Percentiles rank a stretch among this genome's conserved stretches.
These are phyloP conservation scores for Galaxea fascicularis DNA, from an alignment of 92 coral and sea anemone species.

Conservation along the genomic window DNA sequence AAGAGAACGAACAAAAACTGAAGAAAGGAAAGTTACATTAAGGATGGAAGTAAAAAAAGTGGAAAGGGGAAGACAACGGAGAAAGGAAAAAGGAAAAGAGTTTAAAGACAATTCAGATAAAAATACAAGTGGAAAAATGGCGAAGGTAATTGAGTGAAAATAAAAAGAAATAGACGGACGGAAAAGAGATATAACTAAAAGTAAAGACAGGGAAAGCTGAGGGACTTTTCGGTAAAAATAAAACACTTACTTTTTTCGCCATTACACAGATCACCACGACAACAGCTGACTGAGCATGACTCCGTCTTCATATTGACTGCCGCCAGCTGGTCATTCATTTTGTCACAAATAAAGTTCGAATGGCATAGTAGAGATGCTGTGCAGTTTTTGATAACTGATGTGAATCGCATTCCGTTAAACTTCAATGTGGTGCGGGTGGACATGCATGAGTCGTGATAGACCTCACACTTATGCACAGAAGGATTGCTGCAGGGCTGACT, in stretches of 20 bases:
- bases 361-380: neutral
- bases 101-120: too few species aligned
- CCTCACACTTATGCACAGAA: neutral
- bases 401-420: neutral
- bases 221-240: neutral
- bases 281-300: neutral
- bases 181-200: neutral
- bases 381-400: neutral
- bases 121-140: neutral
- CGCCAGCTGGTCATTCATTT: neutral
- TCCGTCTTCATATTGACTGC: neutral
- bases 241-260: neutral
- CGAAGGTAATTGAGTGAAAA: neutral
- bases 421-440: neutral
- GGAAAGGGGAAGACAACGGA: neutral
- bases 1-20: too few species aligned
- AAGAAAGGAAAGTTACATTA: neutral
- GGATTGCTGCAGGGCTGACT: neutral
- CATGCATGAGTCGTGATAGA: conserved; percentile 13
- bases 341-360: neutral
- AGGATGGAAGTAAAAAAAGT: neutral
- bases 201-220: neutral
- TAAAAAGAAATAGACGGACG: neutral
- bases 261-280: conserved; percentile 19
- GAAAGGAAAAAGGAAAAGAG: neutral